Conservation (phyloP, 2,797 vertebrate species). For the Cryptoprocta ferox region DNA sequence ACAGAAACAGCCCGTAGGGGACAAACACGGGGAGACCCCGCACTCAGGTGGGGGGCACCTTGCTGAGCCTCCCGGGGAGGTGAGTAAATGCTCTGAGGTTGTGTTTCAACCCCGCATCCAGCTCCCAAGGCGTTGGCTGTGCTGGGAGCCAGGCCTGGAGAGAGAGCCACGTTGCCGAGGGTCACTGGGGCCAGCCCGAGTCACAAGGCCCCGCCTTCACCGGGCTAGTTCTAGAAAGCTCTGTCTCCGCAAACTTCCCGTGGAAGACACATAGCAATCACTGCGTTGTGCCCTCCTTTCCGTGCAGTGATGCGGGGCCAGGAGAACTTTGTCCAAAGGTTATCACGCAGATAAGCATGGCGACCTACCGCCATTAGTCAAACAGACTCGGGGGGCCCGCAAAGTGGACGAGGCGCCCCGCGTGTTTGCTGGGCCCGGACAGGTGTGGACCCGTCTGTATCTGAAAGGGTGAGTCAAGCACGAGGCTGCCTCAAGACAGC, state of each 20-base stretch:
- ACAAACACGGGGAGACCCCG: accelerated
- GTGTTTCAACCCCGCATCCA: not conserved
- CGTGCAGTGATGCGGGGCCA: accelerated
- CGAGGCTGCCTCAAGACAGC: not conserved
- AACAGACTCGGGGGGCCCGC: not conserved
- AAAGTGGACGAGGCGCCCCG: not conserved
- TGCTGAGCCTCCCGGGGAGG: no score
- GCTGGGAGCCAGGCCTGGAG: not conserved
- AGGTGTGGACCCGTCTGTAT: not conserved
- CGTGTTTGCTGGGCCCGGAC: accelerated
- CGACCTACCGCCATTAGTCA: not conserved
- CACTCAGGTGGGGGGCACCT: accelerated
- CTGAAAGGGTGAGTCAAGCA: not conserved
- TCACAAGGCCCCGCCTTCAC: not conserved
- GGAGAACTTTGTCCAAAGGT: not conserved
- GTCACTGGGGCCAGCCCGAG: not conserved
- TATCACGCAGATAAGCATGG: not conserved
- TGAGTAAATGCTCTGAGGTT: not conserved
- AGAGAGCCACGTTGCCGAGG: not conserved
- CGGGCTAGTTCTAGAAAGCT: not conserved
- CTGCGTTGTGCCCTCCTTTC: not conserved
- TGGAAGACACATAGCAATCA: not conserved
- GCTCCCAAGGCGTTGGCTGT: not conserved
- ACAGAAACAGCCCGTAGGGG: not conserved
- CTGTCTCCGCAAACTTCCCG: not conserved